Base-by-base conservation (phyloP, 2,888 invertebrate species). In the Drosophila quasianomalipes region DNA sequence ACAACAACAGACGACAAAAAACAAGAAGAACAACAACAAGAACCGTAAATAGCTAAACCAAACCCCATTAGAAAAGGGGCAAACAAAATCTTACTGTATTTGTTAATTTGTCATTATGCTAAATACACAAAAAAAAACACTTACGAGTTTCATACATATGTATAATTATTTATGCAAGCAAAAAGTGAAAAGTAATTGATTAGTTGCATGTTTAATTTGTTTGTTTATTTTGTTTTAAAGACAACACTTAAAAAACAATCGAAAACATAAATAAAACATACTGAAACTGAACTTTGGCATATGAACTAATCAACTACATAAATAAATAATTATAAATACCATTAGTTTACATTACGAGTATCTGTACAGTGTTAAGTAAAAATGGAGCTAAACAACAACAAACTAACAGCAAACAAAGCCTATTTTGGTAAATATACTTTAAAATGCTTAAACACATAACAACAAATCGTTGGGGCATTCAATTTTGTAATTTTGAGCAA, bases 291-390 rank as follows among this genome's bases (percentile, higher is more conserved):
- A 74, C 57, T 41, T 71, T 86, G 69, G 81, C 84, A 70, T 83
- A 72, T 62, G 68, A 84, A 83, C 85, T 86, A 85, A 82, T 76
- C 84, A 89, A 82, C 67, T 76, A 82, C 82, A 84, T 89, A 75
- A 74, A 73, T 83, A 74, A 81, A 75, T 77, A 80, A 78, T 74
- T 81, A 86, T 82, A 86, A 89, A 83, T 89, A 89, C 74, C 78
- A 82, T 76, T 89, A 88, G 88, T 85, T 84, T 88, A 88, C 79
- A 83, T 88, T 83, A 83, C 66, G 80, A 80, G 73, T 80, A 70
- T 89, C 79, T 88, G 87, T 88, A 88, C 87, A 89, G 87, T 90
- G 90, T 89, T 88, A 88, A 89, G 87, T 82, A 61, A 83, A 85
- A 77, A 83, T 76, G 74, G 83, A 85, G 88, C 82, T 85, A 88